Conservation (phyloP, 2,113 vertebrate genomes). For the Burhinus bistriatus region DNA sequence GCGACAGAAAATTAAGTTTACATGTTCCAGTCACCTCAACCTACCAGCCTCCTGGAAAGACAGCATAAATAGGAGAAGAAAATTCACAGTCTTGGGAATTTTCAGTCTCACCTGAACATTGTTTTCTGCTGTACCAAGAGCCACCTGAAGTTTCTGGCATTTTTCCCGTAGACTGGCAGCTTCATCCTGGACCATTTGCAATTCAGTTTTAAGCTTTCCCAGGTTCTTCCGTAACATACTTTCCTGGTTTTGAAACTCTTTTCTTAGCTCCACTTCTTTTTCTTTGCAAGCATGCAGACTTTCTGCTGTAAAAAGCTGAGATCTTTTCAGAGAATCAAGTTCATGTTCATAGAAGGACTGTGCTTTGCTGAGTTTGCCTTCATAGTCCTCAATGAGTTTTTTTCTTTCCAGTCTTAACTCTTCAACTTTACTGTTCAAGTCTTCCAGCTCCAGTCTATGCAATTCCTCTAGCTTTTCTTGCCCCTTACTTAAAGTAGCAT, state of each 20-base stretch:
- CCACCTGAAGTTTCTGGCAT: slow-evolving; percentile 88
- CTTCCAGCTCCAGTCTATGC: slow-evolving; percentile 87
- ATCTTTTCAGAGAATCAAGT: slow-evolving; percentile 94
- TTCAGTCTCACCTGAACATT: slow-evolving; percentile 81
- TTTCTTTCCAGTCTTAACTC: slow-evolving; percentile 91
- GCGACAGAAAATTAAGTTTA: not conserved
- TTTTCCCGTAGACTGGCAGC: slow-evolving; percentile 87
- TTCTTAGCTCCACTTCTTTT: slow-evolving; percentile 91
- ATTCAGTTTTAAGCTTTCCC: slow-evolving; percentile 83
- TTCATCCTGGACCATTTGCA: slow-evolving; percentile 90
- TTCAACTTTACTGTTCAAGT: slow-evolving; percentile 84
- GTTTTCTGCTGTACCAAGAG: slow-evolving; percentile 82
- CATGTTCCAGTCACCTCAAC: not conserved
- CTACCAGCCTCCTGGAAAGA: not conserved
- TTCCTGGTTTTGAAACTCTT: slow-evolving; percentile 95
- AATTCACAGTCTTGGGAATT: not conserved
- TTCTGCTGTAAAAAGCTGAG: slow-evolving; percentile 94
- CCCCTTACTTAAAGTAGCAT: slow-evolving; percentile 85
- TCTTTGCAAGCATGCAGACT: slow-evolving; percentile 93
- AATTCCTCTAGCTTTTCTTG: slow-evolving; percentile 90
- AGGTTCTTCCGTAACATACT: slow-evolving; percentile 88
- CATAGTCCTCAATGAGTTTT: slow-evolving; percentile 92
- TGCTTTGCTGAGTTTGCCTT: slow-evolving; percentile 94
- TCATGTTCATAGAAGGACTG: slow-evolving; percentile 95
- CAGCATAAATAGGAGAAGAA: not conserved